phyloP scores from a whole-genome alignment of 1,140 invertebrate genomes.

The Micrasema minimum region DNA sequence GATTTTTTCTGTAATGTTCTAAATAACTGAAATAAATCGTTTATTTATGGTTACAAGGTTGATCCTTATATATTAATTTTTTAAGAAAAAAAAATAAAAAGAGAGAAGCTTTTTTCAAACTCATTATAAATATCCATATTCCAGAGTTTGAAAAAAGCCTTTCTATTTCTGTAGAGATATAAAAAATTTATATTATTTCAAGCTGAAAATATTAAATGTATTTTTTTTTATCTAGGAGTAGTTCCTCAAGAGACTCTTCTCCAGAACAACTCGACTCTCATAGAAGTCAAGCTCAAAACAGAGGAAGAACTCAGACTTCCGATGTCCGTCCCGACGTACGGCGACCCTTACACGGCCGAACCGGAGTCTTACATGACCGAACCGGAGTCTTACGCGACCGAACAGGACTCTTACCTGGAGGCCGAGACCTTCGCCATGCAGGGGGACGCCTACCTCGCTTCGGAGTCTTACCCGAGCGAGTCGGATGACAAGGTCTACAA shows the following conservation, averaged over 20 bases:
- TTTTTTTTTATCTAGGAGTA: slow-evolving; percentile 29
- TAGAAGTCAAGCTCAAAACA: slow-evolving; percentile 38
- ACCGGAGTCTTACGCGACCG: background rate
- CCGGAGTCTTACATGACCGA: background rate
- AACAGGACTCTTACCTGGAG: too few species aligned
- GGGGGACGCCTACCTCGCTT: background rate
- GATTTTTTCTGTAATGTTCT: too few species aligned
- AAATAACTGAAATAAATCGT: too few species aligned
- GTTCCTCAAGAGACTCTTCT: slow-evolving; percentile 10
- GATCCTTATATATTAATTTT: too few species aligned
- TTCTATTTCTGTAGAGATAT: too few species aligned
- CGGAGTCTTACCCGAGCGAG: too few species aligned
- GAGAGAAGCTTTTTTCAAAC: too few species aligned
- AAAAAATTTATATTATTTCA: too few species aligned
- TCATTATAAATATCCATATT: too few species aligned
- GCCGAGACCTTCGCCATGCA: background rate
- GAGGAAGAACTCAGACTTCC: slow-evolving; percentile 26
- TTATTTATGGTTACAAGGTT: too few species aligned
- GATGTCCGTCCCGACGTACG: background rate
- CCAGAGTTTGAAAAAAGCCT: too few species aligned
- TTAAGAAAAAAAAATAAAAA: too few species aligned
- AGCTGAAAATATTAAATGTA: background rate
- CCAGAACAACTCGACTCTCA: slow-evolving; percentile 29
- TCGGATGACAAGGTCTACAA: slow-evolving; percentile 31
- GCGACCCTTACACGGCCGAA: background rate